Evolutionary conservation across 2,113 vertebrate species (phyloP).

Genomic region (Mirounga angustirostris): DNA sequence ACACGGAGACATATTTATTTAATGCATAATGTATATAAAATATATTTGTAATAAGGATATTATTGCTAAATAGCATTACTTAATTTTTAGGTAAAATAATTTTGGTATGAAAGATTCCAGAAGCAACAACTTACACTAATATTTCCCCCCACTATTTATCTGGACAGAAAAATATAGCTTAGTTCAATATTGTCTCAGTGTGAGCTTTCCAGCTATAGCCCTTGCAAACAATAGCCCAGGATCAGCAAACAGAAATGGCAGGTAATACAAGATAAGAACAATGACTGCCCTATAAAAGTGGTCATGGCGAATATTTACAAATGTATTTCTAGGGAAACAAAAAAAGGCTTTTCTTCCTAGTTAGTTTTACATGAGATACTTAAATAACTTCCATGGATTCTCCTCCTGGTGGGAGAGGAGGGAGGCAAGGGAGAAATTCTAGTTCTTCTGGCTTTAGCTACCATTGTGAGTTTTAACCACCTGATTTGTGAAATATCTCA

Average conservation of each 20-base stretch:
- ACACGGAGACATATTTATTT: background rate
- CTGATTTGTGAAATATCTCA: background rate
- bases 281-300: background rate
- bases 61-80: background rate
- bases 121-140: background rate
- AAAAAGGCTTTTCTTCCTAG: background rate
- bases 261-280: slow-evolving; percentile 8
- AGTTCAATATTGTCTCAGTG: background rate
- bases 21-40: background rate
- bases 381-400: background rate
- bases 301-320: background rate
- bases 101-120: background rate
- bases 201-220: background rate
- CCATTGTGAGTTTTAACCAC: background rate
- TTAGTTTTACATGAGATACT: background rate
- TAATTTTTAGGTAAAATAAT: slow-evolving; percentile 36
- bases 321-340: background rate
- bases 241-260: slow-evolving; percentile 3
- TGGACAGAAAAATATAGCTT: background rate
- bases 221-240: background rate
- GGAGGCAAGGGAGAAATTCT: background rate
- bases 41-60: background rate
- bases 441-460: background rate
- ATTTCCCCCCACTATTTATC: background rate
- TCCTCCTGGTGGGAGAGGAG: background rate